Conservation (phyloP, 2,113 vertebrate genomes). For the Xiphophorus couchianus region DNA sequence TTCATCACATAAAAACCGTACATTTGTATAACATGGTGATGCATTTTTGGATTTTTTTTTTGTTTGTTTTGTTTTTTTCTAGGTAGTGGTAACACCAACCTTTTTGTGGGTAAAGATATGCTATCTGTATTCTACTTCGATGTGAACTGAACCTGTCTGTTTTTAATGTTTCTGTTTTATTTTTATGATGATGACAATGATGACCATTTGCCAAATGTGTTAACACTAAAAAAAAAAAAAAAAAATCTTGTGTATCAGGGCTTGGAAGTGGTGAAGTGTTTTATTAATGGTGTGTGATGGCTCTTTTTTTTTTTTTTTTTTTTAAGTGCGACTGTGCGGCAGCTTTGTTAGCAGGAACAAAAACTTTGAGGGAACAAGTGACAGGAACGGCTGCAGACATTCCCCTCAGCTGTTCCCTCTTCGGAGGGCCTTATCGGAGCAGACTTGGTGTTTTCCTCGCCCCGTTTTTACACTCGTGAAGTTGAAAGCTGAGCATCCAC, state of each 20-base stretch:
- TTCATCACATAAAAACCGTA: constrained; percentile 17
- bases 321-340: constrained; percentile 16
- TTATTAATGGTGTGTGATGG: constrained; percentile 72
- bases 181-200: constrained; percentile 73
- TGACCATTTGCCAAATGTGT: constrained; percentile 84
- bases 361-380: constrained; percentile 16
- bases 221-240: constrained; percentile 78
- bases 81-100: constrained; percentile 94
- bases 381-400: background rate
- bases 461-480: background rate
- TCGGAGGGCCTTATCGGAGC: background rate
- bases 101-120: constrained; percentile 83
- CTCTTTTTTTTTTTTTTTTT: background rate
- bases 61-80: constrained; percentile 63
- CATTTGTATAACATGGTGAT: constrained; percentile 79
- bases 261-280: constrained; percentile 64
- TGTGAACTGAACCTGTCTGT: constrained; percentile 81
- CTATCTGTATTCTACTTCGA: constrained; percentile 77
- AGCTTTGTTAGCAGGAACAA: constrained; percentile 6
- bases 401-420: constrained; percentile 12
- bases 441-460: background rate
- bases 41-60: constrained; percentile 68
- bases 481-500: constrained; percentile 3
- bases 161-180: constrained; percentile 85
- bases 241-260: constrained; percentile 49